These are phyloP conservation scores for Gracilinanus agilis DNA, from an alignment of 2,113 vertebrate species.

Conservation along the genomic window DNA sequence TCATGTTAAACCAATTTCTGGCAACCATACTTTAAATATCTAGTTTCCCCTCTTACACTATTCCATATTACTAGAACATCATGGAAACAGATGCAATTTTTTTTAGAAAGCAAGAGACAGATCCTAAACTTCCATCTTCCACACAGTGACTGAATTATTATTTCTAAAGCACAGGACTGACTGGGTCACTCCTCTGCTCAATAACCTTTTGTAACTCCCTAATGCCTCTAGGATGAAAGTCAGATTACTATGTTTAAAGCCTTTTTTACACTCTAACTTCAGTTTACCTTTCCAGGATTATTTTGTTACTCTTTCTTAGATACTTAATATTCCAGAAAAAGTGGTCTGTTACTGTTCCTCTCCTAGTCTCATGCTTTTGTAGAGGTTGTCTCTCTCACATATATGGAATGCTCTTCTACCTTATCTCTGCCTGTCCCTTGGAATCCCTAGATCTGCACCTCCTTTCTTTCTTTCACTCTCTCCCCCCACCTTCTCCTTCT, in stretches of 20 bases:
- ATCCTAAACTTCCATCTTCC: constrained; percentile 56
- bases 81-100: constrained; percentile 40
- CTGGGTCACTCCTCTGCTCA: background rate
- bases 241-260: background rate
- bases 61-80: constrained; percentile 48
- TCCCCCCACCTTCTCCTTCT: background rate
- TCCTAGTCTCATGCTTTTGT: background rate
- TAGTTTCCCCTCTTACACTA: no score
- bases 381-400: background rate
- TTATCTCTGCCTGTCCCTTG: background rate
- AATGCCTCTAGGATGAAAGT: background rate
- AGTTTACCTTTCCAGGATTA: background rate
- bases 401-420: background rate
- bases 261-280: background rate
- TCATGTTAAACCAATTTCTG: no score
- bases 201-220: background rate
- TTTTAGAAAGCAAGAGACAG: constrained; percentile 70
- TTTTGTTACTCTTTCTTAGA: background rate
- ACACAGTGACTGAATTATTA: background rate
- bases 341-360: background rate
- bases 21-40: no score
- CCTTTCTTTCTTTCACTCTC: background rate
- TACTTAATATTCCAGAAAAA: background rate
- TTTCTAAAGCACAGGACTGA: background rate
- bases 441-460: background rate